These are phyloP conservation scores for Tipula helvola DNA, from an alignment of 2,888 invertebrate genomes.

Conservation along the genomic window DNA sequence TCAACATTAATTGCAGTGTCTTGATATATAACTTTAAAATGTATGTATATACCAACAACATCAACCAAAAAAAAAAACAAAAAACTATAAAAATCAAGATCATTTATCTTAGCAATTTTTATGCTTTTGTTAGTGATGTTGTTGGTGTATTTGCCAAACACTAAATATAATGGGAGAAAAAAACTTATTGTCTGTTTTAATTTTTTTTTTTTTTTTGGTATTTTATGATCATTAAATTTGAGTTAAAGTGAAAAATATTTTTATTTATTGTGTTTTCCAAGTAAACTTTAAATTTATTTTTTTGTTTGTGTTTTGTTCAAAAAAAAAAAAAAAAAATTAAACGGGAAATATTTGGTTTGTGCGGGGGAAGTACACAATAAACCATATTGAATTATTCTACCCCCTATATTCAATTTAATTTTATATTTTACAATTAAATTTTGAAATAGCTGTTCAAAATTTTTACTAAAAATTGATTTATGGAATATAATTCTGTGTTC, in stretches of 20 bases:
- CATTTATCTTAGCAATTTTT: not conserved
- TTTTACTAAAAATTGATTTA: not conserved
- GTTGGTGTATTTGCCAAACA: not conserved
- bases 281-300: not conserved
- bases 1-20: constrained; percentile 4
- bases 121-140: not conserved
- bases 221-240: constrained; percentile 9
- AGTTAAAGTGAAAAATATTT: constrained; percentile 8
- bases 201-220: not conserved
- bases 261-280: not conserved
- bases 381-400: not conserved
- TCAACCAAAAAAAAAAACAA: not conserved
- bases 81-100: not conserved
- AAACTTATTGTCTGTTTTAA: not conserved
- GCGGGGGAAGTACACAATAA: not conserved
- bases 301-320: not conserved
- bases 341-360: not conserved
- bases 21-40: not conserved
- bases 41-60: not conserved
- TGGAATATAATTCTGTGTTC: not conserved
- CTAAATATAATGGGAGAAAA: not conserved
- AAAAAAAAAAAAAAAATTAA: not conserved
- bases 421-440: not conserved
- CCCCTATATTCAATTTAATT: not conserved
- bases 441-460: not conserved